Percentiles rank a stretch among this genome's conserved stretches.
Conservation (phyloP, 2,797 vertebrate species). For the Smutsia temminckii region DNA sequence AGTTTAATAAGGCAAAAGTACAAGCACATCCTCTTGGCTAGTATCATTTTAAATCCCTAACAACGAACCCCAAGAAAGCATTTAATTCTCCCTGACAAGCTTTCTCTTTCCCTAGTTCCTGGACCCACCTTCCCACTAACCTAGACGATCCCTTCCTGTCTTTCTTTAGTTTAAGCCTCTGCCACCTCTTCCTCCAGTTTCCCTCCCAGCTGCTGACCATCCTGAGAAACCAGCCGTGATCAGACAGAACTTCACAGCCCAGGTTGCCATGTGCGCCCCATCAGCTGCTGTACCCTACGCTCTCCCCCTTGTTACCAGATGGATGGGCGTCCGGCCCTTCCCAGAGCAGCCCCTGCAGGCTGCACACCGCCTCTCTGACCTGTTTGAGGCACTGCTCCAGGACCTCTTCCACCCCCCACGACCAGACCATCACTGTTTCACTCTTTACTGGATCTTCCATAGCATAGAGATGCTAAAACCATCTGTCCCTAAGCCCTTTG, state of each 20-base stretch:
- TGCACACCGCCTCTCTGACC: too few relatives aligned
- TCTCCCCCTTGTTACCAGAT: not conserved
- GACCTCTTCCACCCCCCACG: too few relatives aligned
- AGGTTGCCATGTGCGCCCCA: too few relatives aligned
- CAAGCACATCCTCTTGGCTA: not conserved
- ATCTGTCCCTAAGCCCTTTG: not conserved
- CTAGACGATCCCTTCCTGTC: not conserved
- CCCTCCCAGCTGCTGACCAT: not conserved
- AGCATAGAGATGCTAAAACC: not conserved
- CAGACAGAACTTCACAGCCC: not conserved
- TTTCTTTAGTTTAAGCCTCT: not conserved
- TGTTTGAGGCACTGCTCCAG: not conserved
- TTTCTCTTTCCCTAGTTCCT: not conserved
- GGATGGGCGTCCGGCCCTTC: too few relatives aligned
- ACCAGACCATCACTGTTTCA: too few relatives aligned
- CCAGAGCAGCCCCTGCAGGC: too few relatives aligned
- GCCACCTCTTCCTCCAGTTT: not conserved
- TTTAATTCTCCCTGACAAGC: not conserved
- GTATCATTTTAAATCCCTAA: not conserved
- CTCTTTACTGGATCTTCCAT: not conserved
- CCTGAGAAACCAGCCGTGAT: not conserved
- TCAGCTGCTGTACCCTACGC: too few relatives aligned
- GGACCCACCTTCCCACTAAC: not conserved
- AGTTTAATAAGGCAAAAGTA: not conserved
- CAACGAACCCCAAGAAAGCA: not conserved